Conservation (phyloP, 2,888 invertebrate genomes). For the Mythimna loreyi region DNA sequence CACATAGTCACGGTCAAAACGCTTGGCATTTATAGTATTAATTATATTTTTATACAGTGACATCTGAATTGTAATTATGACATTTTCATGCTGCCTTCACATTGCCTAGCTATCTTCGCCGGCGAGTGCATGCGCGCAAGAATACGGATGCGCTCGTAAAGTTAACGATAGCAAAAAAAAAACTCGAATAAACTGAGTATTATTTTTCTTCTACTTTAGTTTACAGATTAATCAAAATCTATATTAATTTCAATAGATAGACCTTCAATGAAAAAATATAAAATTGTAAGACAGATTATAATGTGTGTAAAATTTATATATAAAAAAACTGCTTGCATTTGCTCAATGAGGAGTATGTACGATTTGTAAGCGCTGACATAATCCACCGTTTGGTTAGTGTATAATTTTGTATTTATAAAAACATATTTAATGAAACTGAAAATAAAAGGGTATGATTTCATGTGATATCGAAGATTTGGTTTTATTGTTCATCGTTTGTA, state of each 20-base stretch:
- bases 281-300: slow-evolving; percentile 47
- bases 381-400: slow-evolving; percentile 84
- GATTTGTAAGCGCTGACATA: slow-evolving; percentile 74
- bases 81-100: background rate
- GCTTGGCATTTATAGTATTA: background rate
- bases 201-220: background rate
- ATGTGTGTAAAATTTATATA: slow-evolving; percentile 39
- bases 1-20: background rate
- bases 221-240: slow-evolving; percentile 43
- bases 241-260: slow-evolving; percentile 56
- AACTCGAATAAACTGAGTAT: background rate
- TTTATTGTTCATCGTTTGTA: slow-evolving; percentile 66
- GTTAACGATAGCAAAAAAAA: background rate
- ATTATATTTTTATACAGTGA: background rate
- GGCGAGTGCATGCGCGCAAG: background rate
- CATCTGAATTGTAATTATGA: background rate
- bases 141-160: background rate
- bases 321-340: slow-evolving; percentile 83
- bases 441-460: slow-evolving; percentile 88
- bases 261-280: slow-evolving; percentile 40
- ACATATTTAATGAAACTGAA: slow-evolving; percentile 82
- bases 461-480: slow-evolving; percentile 82
- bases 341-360: slow-evolving; percentile 81
- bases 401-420: slow-evolving; percentile 86
- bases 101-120: background rate